Percentiles rank a stretch among this genome's conserved stretches.
These are phyloP conservation scores for Cataglyphis albicans DNA, from an alignment of 2,888 invertebrate species.

Conservation along the genomic window DNA sequence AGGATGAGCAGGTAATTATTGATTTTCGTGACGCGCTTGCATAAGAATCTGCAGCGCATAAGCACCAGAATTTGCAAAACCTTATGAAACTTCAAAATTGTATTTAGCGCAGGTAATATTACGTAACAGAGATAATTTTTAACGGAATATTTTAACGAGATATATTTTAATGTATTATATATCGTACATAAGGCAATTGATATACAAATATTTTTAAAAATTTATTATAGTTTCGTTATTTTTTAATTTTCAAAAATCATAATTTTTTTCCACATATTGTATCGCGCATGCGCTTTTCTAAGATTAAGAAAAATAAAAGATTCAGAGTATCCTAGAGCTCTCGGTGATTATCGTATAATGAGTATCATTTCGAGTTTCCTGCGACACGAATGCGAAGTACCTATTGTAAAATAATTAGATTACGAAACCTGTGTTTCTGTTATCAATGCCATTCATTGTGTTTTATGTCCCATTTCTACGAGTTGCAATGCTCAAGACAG, in stretches of 20 bases:
- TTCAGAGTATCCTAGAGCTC: neutral
- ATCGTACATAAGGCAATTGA: neutral
- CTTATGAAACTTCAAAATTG: neutral
- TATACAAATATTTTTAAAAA: slow-evolving; percentile 8
- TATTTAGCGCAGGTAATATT: neutral
- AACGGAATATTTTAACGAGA: neutral
- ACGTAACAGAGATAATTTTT: neutral
- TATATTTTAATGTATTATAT: neutral
- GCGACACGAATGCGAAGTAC: slow-evolving; percentile 14
- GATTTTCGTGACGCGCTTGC: slow-evolving; percentile 61
- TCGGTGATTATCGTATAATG: slow-evolving; percentile 7
- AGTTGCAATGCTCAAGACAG: neutral
- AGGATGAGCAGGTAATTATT: slow-evolving; percentile 59
- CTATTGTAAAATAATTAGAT: slow-evolving; percentile 27
- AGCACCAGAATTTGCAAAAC: neutral
- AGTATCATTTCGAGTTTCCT: slow-evolving; percentile 47
- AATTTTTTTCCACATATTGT: neutral
- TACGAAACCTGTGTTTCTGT: slow-evolving; percentile 41
- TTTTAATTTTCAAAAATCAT: neutral
- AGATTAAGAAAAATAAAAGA: slow-evolving; percentile 9
- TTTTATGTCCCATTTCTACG: slow-evolving; percentile 28
- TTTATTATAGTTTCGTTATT: neutral
- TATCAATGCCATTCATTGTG: slow-evolving; percentile 24
- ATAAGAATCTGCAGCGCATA: slow-evolving; percentile 58
- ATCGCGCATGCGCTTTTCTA: neutral